phyloP scores from a whole-genome alignment of 2,797 vertebrate species.

The Spinus olivaceus region DNA sequence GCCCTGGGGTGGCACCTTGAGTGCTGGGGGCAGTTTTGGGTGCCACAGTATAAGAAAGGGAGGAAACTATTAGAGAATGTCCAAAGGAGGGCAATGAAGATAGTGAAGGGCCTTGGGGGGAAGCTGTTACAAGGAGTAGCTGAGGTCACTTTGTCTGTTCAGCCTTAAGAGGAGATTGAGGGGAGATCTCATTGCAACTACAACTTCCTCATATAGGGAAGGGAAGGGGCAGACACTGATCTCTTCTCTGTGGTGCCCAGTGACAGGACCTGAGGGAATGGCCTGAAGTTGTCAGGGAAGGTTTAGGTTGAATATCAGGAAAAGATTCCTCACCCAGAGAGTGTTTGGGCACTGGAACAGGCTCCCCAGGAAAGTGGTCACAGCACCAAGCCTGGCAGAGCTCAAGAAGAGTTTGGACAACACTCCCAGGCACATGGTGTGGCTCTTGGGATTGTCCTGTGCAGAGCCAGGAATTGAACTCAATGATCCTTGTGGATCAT shows the following conservation, averaged over 20 bases:
- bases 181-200: not conserved
- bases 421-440: not conserved
- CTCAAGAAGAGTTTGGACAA: not conserved
- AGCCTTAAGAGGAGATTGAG: not conserved
- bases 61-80: accelerated
- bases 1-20: accelerated
- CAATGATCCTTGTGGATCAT: not conserved
- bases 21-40: not conserved
- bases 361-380: not conserved
- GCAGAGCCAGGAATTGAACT: not conserved
- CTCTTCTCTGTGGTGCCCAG: not conserved
- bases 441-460: not conserved
- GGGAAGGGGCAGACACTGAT: not conserved
- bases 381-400: not conserved
- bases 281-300: not conserved
- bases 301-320: not conserved
- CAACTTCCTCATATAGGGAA: accelerated
- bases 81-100: not conserved
- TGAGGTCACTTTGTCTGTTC: not conserved
- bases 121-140: accelerated
- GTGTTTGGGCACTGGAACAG: not conserved
- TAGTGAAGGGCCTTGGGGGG: not conserved
- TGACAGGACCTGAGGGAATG: accelerated
- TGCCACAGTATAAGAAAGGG: accelerated
- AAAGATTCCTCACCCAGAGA: not conserved